Base-by-base conservation (phyloP, 2,888 invertebrate genomes). In the Ethmia dodecea region DNA sequence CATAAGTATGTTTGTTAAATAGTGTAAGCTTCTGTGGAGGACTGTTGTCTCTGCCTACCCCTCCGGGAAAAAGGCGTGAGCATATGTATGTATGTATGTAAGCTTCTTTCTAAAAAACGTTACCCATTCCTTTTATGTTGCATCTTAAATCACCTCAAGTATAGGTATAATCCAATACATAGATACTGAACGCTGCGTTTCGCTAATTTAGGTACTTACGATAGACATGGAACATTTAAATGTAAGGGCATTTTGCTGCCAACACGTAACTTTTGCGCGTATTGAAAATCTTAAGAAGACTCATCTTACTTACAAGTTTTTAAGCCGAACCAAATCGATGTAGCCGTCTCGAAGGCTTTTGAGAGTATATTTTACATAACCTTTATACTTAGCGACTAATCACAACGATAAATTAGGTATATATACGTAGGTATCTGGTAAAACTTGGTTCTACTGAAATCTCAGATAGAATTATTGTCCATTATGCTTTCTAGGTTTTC, bases 341-440 rank as follows among this genome's bases (percentile, higher is more conserved):
- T 64, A 72, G 81, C 84, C 84, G 84, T 84, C 84, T 59, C 55
- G 80, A 66, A 77, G 84, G 83, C 84, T 78, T 77, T 83, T 86
- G 60, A 53, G n/a, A 60, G 42, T 45, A 53, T 60, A 60, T 55
- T 42, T 60, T 64, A 67, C 56, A 66, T 45, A 49, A 56, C 70
- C 72, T 63, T 48, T 35, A 61, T 52, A 63, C 83, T 83, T 86
- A 84, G 73, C 69, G 42, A 43, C 78, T 83, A 83, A 74, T 81
- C 78, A 83, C 81, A 83, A 83, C 81, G 63, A 59, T 60, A 43
- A 58, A 61, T 70, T 59, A 69, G 55, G 41, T 60, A 57, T 62
- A 58, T 53, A 60, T 52, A 18, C 5, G 8, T 18, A 18, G 5
- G 8, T 18, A 26, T 41, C 35, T 32, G 32, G 28, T 39, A 39